Percentiles rank a stretch among this genome's conserved stretches.
phyloP scores from a whole-genome alignment of 2,113 vertebrate genomes.

The Anthoscopus minutus region DNA sequence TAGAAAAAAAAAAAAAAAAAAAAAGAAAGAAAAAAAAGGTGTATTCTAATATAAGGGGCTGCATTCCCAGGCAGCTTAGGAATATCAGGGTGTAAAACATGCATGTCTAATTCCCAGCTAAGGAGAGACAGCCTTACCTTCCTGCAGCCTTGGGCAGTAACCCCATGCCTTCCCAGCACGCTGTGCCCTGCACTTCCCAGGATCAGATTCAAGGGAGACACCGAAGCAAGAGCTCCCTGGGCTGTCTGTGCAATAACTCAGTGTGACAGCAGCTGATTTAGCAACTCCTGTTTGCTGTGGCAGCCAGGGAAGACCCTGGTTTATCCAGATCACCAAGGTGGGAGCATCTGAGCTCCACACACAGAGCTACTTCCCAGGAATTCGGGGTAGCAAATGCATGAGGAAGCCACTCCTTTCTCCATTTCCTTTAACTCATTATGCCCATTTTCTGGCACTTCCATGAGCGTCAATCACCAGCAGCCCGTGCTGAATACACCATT shows the following conservation, averaged over 20 bases:
- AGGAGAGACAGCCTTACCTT: not conserved
- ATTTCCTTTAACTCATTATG: not conserved
- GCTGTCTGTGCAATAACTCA: not conserved
- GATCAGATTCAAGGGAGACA: not conserved
- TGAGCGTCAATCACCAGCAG: not conserved
- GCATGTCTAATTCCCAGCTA: not conserved
- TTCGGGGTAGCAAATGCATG: not conserved
- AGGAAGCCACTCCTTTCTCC: not conserved
- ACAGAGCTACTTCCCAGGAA: not conserved
- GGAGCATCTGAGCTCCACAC: not conserved
- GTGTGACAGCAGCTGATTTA: not conserved
- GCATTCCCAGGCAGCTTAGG: not conserved
- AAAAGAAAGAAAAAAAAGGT: not conserved
- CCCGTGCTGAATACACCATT: not conserved
- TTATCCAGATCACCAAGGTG: not conserved
- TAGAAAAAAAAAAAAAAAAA: too few species aligned
- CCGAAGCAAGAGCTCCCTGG: not conserved
- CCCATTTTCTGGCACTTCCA: not conserved
- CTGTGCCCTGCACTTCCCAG: not conserved
- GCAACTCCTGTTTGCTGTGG: not conserved
- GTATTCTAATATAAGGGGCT: not conserved
- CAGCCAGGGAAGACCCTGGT: not conserved
- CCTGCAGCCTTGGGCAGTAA: not conserved
- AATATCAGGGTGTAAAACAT: not conserved
- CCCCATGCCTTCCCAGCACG: not conserved